Evolutionary conservation across 1,140 invertebrate genomes (phyloP), one percentile per base, ranked within the genome.

Genomic region (Tetramorium alpestre): DNA sequence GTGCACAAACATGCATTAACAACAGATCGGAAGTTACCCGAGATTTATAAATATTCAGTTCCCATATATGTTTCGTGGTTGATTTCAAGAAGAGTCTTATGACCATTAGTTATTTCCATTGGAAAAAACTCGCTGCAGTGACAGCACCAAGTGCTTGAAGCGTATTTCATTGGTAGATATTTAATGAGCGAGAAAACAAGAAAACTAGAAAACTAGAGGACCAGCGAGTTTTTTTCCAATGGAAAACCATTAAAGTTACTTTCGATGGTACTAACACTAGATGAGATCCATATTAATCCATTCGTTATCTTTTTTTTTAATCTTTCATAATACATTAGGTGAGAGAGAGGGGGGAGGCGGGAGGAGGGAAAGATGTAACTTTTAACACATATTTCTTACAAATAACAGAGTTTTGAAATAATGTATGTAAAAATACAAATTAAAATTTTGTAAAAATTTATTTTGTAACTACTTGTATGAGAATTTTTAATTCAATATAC

Each of bases 21-120:
- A 82, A 73, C n/a, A 49, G 54, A 69, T 73, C n/a, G 22, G 41
- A 84, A 38, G 18, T 62, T 44, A 75, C 18, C 69, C 62, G 41
- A 84, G 54, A 70, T 62, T 18, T 33, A 49, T 73, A 73, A 60
- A 75, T 41, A n/a, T 73, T 82, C 33, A 84, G 28, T 84, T 84
- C 44, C 16, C 5, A 62, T 62, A 54, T 73, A 75, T 84, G 51
- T 84, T 84, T 75, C 41, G 1, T 18, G 44, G 56, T 84, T 60
- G 41, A 7, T 70, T 81, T 56, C 2, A 70, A 62, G 28, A 56
- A 69, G 33, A 54, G 8, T 70, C 33, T 81, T 81, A 22, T 22
- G 22, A 22, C 22, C 22, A 22, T 22, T 22, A 22, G 22, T 22
- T 22, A 22, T 22, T 22, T 22, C 22, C 22, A 22, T 22, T 22